Base-by-base conservation (phyloP, 2,888 invertebrate species). In the Caprella mutica region DNA sequence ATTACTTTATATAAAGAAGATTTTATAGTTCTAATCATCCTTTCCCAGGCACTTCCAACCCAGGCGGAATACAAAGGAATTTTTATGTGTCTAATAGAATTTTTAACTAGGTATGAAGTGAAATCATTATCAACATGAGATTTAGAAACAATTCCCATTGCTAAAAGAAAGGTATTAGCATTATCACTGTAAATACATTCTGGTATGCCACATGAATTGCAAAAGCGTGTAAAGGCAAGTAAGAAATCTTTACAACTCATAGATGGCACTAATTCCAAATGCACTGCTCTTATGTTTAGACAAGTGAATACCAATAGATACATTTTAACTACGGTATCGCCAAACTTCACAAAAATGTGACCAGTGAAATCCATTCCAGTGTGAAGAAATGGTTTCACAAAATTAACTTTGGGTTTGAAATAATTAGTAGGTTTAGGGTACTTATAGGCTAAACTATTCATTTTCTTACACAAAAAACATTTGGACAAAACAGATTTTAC, bases 11-110 rank as follows among this genome's bases (percentile, higher is more conserved):
- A 55, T 8, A 33, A 17, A 24, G 30, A 51, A 21, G 30, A 24
- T 23, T 55, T 55, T 1, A 48, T n/a, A 2, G 30, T 30, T 35
- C 44, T 24, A 2, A 48, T 29, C 17, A 44, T 17, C 8, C 55
- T 17, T 27, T 48, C 46, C 30, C 33, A 55, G 12, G 17, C 35
- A 8, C 14, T 19, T 2, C 55, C 46, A 1, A 33, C 14, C 55
- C 48, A 55, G 27, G 33, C 27, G 1, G 35, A 30, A 46, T 33
- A 55, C 14, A 35, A 23, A 8, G 55, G 55, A 12, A 55, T 55
- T 12, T 24, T 29, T 1, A 30, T 23, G 19, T 55, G 46, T 30
- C 24, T 48, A 24, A 55, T 35, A n/a, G 4, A n/a, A 21, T 55
- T 17, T 9, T 35, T 35, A 3, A 2, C 12, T 1, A 55, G 8